phyloP scores from a whole-genome alignment of 2,888 invertebrate species.

The Sericinus montela region DNA sequence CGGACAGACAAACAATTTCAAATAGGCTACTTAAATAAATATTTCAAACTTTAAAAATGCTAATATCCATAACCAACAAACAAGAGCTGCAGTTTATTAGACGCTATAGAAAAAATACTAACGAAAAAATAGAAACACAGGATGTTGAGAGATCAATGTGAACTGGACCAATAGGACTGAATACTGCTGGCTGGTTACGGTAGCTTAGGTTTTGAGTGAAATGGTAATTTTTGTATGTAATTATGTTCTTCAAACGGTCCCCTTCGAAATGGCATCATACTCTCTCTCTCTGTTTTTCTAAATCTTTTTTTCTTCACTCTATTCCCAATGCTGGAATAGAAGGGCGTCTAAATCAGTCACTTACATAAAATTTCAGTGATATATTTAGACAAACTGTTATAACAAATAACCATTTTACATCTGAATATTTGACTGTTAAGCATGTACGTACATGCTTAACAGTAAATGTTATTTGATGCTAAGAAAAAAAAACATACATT shows the following conservation, averaged over 20 bases:
- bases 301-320: too few species aligned
- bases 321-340: too few species aligned
- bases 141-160: conserved; percentile 11
- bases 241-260: conserved; percentile 37
- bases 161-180: conserved; percentile 16
- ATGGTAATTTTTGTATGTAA: conserved; percentile 33
- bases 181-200: conserved; percentile 28
- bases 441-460: too few species aligned
- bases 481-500: conserved; percentile 5
- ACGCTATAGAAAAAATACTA: conserved; percentile 23
- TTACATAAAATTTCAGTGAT: too few species aligned
- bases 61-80: conserved; percentile 27
- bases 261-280: too few species aligned
- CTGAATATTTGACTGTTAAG: conserved; percentile 9
- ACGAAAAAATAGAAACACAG: conserved; percentile 10
- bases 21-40: conserved; percentile 63
- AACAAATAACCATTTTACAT: conserved; percentile 6
- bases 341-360: too few species aligned
- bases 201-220: conserved; percentile 35
- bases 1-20: conserved; percentile 46
- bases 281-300: too few species aligned
- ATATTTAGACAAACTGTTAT: too few species aligned
- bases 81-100: conserved; percentile 16
- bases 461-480: conserved; percentile 11
- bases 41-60: conserved; percentile 55